Conservation (phyloP, 2,888 invertebrate genomes). For the Hypsopygia costalis region DNA sequence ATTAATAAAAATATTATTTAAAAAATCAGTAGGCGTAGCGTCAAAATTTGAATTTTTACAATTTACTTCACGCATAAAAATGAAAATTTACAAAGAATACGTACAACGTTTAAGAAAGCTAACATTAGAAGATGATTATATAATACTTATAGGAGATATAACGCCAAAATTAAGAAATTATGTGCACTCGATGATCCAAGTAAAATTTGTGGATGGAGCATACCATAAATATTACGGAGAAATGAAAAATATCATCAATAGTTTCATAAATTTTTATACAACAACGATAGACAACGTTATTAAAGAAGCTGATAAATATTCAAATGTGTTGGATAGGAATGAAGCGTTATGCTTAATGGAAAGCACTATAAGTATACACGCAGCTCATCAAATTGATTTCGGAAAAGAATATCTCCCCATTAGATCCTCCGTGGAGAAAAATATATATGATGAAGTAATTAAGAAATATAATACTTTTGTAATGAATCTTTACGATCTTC, state of each 20-base stretch:
- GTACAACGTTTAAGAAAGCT: constrained; percentile 34
- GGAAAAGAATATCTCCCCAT: constrained; percentile 36
- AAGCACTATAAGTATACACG: constrained; percentile 33
- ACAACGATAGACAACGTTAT: constrained; percentile 36
- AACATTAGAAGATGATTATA: constrained; percentile 29
- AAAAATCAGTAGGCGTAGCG: constrained; percentile 6
- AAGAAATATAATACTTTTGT: constrained; percentile 26
- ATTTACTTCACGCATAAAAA: constrained; percentile 12
- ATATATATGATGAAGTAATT: constrained; percentile 34
- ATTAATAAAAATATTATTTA: too few relatives aligned
- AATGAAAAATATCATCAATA: constrained; percentile 39
- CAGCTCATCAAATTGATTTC: constrained; percentile 37
- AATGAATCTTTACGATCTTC: constrained; percentile 26
- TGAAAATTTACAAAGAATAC: constrained; percentile 47
- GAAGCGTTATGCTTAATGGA: constrained; percentile 34
- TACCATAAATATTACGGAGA: constrained; percentile 49
- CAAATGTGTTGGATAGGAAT: constrained; percentile 24
- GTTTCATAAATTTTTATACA: constrained; percentile 41
- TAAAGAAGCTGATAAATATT: constrained; percentile 34
- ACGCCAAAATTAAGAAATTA: constrained; percentile 35
- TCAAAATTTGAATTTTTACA: constrained; percentile 14
- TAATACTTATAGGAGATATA: constrained; percentile 37
- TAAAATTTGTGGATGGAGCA: constrained; percentile 35
- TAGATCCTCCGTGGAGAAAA: constrained; percentile 28
- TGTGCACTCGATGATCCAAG: constrained; percentile 27